phyloP scores from a whole-genome alignment of 2,888 invertebrate genomes.

The Biston betularia region DNA sequence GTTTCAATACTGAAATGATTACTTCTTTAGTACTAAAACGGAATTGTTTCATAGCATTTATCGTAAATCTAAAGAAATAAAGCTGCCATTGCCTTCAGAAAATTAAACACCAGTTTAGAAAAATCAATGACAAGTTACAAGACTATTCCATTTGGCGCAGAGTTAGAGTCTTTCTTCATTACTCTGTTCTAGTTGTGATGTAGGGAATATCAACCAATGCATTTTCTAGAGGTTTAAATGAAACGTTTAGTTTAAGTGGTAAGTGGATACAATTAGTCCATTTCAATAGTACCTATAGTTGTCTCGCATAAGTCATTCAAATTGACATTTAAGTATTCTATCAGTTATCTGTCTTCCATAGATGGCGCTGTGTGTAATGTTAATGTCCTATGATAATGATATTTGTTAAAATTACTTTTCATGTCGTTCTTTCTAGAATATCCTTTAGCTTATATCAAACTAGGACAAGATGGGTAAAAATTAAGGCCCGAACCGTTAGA shows the following conservation, averaged over 20 bases:
- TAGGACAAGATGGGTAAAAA: constrained; percentile 55
- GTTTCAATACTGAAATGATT: no score
- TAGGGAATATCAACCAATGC: constrained; percentile 36
- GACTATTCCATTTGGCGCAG: constrained; percentile 61
- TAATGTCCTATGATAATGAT: no score
- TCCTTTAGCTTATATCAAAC: constrained; percentile 16
- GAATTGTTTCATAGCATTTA: constrained; percentile 6
- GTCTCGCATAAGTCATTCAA: no score
- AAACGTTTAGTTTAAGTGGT: no score
- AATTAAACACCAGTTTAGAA: constrained; percentile 23
- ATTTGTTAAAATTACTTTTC: no score
- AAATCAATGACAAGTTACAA: constrained; percentile 48
- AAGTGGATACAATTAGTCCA: no score
- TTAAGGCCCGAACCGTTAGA: constrained; percentile 48
- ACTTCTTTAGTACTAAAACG: not conserved
- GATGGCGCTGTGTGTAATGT: no score
- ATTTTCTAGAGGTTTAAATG: constrained; percentile 5
- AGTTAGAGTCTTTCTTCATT: constrained; percentile 58
- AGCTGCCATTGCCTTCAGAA: constrained; percentile 13
- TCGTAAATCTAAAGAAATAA: constrained; percentile 12
- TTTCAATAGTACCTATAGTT: no score
- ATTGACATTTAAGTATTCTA: no score
- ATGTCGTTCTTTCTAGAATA: constrained; percentile 13
- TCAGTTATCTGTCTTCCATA: no score
- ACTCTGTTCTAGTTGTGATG: constrained; percentile 34